Evolutionary conservation across 2,888 invertebrate species (phyloP).

Genomic region (Drosophila histrio): DNA sequence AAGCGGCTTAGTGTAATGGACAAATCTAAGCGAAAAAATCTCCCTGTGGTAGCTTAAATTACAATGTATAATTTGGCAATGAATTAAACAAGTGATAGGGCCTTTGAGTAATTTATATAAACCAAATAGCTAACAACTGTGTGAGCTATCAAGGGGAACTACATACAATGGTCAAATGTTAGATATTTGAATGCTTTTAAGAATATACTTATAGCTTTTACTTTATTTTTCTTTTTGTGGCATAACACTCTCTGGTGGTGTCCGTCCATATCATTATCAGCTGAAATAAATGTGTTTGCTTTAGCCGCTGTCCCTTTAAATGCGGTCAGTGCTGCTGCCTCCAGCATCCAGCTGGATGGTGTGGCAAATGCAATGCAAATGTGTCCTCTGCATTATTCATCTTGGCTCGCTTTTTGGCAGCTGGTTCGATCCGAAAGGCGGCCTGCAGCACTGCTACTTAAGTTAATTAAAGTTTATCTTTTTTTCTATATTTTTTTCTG

Average conservation of each 20-base stretch:
- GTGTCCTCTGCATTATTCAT: conserved; percentile 52
- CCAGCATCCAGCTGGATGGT: not conserved
- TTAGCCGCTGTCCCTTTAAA: conserved; percentile 10
- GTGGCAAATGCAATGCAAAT: conserved; percentile 48
- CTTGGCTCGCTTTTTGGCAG: conserved; percentile 47
- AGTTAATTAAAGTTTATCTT: conserved; percentile 71
- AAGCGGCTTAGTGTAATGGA: conserved; percentile 75
- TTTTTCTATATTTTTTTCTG: conserved; percentile 21
- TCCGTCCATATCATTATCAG: conserved; percentile 28
- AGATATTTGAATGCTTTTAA: too few species aligned
- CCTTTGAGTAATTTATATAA: conserved; percentile 13
- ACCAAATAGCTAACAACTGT: not conserved
- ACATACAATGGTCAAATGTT: too few species aligned
- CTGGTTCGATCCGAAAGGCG: conserved; percentile 18
- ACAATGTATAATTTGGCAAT: conserved; percentile 48
- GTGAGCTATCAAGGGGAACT: not conserved
- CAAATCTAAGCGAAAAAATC: conserved; percentile 40
- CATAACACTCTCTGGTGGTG: not conserved
- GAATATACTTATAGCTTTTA: not conserved
- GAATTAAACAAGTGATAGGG: conserved; percentile 35
- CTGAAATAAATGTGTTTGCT: conserved; percentile 33
- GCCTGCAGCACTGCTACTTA: conserved; percentile 54
- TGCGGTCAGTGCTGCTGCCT: conserved; percentile 32
- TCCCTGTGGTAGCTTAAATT: conserved; percentile 51
- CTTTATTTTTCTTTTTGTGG: not conserved